phyloP scores from a whole-genome alignment of 2,113 vertebrate species.

The Columbina picui region DNA sequence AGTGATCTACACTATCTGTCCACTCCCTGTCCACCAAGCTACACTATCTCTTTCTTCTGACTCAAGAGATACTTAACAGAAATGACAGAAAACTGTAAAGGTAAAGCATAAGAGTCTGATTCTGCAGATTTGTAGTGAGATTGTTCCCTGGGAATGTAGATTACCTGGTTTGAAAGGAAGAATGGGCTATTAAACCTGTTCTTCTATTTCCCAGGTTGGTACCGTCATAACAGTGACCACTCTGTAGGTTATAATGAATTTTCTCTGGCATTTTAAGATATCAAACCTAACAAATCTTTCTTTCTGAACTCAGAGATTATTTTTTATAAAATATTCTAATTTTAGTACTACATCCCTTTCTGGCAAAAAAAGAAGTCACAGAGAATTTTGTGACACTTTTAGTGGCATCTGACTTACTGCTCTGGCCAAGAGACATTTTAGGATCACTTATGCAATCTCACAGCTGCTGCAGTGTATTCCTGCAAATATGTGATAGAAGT shows the following conservation, averaged over 20 bases:
- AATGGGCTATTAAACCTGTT: neutral
- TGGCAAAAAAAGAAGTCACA: neutral
- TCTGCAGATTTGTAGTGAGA: neutral
- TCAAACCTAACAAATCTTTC: neutral
- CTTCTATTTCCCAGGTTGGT: neutral
- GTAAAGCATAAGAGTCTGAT: neutral
- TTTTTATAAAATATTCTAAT: neutral
- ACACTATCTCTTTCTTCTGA: neutral
- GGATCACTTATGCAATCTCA: neutral
- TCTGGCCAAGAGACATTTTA: neutral
- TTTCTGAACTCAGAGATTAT: neutral
- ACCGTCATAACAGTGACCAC: rapidly evolving
- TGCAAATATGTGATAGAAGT: neutral
- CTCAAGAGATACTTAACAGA: neutral
- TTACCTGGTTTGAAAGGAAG: neutral
- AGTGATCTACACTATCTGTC: neutral
- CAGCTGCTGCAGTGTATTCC: neutral
- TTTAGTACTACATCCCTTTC: neutral
- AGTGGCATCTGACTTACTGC: neutral
- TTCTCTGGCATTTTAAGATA: neutral
- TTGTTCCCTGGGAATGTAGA: neutral
- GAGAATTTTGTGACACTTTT: neutral
- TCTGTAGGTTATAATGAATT: neutral
- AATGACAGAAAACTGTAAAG: neutral
- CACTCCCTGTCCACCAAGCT: neutral